Conservation (phyloP, 2,113 vertebrate species). For the Gasterosteus aculeatus region DNA sequence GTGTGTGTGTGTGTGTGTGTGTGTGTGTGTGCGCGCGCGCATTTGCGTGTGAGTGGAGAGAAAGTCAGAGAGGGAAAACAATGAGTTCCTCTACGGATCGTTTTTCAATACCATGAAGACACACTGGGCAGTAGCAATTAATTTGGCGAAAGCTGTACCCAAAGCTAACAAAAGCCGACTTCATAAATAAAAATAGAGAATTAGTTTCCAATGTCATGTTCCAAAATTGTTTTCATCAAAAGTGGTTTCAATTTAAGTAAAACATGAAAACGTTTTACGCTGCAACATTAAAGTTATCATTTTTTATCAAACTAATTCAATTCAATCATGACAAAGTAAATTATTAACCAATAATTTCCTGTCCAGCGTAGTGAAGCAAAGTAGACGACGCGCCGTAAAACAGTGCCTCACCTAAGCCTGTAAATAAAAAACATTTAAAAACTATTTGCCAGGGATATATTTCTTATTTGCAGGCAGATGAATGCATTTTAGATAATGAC, state of each 20-base stretch:
- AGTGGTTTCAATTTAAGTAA: background rate
- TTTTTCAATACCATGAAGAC: constrained; percentile 59
- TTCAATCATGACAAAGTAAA: background rate
- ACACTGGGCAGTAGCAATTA: constrained; percentile 42
- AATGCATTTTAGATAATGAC: constrained; percentile 36
- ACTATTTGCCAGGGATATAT: constrained; percentile 13
- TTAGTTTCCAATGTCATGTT: constrained; percentile 20
- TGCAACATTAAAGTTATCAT: constrained; percentile 2
- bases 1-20: constrained; percentile 15
- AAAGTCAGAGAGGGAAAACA: constrained; percentile 8
- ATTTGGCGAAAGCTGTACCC: constrained; percentile 40
- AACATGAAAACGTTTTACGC: constrained; percentile 2
- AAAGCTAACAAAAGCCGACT: constrained; percentile 42
- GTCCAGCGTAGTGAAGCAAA: background rate
- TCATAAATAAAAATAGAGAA: constrained; percentile 24
- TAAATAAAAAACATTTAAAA: constrained; percentile 9
- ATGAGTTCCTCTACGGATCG: constrained; percentile 24
- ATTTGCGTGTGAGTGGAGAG: background rate
- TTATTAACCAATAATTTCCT: background rate
- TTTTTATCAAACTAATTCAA: constrained; percentile 7
- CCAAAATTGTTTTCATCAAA: constrained; percentile 30
- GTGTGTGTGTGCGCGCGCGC: constrained; percentile 6
- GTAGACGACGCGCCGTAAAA: background rate
- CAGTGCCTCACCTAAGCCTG: background rate
- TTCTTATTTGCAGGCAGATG: constrained; percentile 8